A percentile compares a stretch with the other conserved stretches of the same genome.
These are phyloP conservation scores for Bombus waltoni DNA, from an alignment of 1,140 invertebrate genomes.

Conservation along the genomic window DNA sequence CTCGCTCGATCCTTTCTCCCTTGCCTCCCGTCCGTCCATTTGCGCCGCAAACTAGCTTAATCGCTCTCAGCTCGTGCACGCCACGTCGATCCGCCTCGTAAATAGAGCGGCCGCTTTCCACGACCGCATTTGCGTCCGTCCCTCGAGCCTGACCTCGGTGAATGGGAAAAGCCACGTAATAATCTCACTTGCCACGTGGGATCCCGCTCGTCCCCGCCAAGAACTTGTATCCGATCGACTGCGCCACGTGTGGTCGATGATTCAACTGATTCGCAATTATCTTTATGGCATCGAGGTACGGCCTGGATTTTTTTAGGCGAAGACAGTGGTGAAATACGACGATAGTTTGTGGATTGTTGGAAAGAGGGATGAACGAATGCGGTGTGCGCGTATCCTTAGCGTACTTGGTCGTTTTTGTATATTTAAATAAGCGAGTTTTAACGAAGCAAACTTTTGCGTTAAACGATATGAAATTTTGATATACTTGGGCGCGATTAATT, in stretches of 20 bases:
- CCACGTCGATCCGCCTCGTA: constrained; percentile 2
- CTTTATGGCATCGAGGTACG: not conserved
- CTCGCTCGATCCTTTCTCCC: constrained; percentile 2
- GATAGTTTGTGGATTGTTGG: not conserved
- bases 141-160: not conserved
- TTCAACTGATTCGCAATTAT: not conserved
- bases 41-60: constrained; percentile 6
- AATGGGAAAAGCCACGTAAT: constrained; percentile 32
- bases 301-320: not conserved
- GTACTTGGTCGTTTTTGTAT: too few relatives aligned
- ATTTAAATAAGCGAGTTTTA: too few relatives aligned
- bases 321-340: not conserved
- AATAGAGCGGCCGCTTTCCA: constrained; percentile 12
- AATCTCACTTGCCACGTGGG: constrained; percentile 6
- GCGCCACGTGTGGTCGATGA: not conserved
- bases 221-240: not conserved
- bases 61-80: not conserved
- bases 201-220: not conserved
- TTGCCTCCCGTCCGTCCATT: not conserved
- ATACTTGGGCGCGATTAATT: too few relatives aligned
- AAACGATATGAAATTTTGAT: too few relatives aligned
- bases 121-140: constrained; percentile 26
- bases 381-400: too few relatives aligned
- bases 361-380: not conserved
- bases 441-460: too few relatives aligned